Percentiles rank a stretch among this genome's conserved stretches.
phyloP scores from a whole-genome alignment of 1,140 invertebrate genomes.

The Pomacea maculata region DNA sequence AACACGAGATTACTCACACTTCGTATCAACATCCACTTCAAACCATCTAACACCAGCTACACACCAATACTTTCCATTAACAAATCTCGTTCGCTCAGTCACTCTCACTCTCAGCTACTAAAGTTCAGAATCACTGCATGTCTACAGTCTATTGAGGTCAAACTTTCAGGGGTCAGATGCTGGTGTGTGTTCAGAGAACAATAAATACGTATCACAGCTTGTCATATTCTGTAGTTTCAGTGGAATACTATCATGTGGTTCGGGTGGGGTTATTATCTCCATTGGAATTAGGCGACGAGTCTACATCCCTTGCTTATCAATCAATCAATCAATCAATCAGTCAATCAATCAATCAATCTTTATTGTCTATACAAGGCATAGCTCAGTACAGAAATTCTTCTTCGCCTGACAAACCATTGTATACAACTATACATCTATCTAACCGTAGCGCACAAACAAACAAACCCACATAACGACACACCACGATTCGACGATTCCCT shows the following conservation, averaged over 20 bases:
- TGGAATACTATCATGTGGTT: too few relatives aligned
- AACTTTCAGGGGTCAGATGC: too few relatives aligned
- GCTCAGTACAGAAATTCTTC: neutral
- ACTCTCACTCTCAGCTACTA: neutral
- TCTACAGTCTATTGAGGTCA: too few relatives aligned
- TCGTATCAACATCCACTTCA: neutral
- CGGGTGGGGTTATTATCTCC: too few relatives aligned
- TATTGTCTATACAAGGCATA: neutral
- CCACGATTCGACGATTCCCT: too few relatives aligned
- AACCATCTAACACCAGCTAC: too few relatives aligned
- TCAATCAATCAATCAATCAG: neutral
- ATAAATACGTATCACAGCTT: too few relatives aligned
- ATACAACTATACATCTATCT: neutral
- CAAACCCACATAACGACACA: neutral
- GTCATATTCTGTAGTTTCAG: too few relatives aligned
- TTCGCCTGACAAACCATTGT: neutral
- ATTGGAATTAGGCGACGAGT: neutral
- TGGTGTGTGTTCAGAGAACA: too few relatives aligned
- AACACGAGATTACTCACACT: neutral
- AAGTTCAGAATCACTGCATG: neutral
- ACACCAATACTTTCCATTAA: neutral
- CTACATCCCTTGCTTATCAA: neutral
- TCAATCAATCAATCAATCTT: neutral
- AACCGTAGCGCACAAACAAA: neutral
- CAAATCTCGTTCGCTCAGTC: neutral